phyloP scores from a whole-genome alignment of 2,888 invertebrate species.

The Caenorhabditis becei region DNA sequence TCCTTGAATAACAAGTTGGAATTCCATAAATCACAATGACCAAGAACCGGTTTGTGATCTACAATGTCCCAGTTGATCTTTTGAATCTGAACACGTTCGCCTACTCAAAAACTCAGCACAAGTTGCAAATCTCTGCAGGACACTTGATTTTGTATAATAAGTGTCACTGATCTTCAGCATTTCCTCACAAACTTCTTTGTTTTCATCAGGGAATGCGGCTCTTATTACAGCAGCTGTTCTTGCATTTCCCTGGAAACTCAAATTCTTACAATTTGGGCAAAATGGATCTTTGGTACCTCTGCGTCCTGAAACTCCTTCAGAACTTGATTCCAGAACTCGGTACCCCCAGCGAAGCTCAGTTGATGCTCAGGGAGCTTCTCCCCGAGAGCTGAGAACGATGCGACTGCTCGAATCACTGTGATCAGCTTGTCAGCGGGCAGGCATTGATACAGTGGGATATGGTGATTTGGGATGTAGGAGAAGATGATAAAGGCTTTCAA shows the following conservation, averaged over 20 bases:
- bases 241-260: not conserved
- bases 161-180: not conserved
- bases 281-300: not conserved
- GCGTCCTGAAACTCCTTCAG: slow-evolving; percentile 6
- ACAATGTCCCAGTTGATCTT: not conserved
- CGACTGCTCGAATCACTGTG: not conserved
- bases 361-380: slow-evolving; percentile 8
- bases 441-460: not conserved
- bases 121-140: not conserved
- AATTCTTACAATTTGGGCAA: not conserved
- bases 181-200: not conserved
- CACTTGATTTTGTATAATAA: not conserved
- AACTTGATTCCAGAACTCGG: not conserved
- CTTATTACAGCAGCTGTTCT: not conserved
- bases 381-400: slow-evolving; percentile 20
- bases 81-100: no score
- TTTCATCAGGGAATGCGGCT: not conserved
- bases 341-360: slow-evolving; percentile 2
- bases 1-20: slow-evolving; percentile 8
- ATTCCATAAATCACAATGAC: slow-evolving; percentile 21
- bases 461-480: not conserved
- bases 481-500: slow-evolving; percentile 23
- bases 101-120: not conserved
- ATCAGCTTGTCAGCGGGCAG: not conserved
- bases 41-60: slow-evolving; percentile 12